These are phyloP conservation scores for Cirrhinus mrigala DNA, from an alignment of 2,797 vertebrate genomes.

Conservation along the genomic window DNA sequence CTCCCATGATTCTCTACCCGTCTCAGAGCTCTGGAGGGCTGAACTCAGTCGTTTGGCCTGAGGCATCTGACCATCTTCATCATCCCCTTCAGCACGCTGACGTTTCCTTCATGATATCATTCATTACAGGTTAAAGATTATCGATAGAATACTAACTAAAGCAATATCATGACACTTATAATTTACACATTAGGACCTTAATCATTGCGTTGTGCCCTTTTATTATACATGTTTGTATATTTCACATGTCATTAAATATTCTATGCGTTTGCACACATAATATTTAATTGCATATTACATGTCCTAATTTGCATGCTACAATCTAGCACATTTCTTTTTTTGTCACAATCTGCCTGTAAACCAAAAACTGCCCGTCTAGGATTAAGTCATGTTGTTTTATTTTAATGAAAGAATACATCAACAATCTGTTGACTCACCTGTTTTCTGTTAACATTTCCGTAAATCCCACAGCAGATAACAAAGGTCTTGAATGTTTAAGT, in stretches of 20 bases:
- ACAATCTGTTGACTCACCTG: constrained; percentile 66
- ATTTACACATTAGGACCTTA: background rate
- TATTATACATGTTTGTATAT: background rate
- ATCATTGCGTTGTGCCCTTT: background rate
- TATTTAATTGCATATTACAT: background rate
- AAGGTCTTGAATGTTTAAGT: background rate
- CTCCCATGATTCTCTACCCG: constrained; percentile 79
- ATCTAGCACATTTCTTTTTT: background rate
- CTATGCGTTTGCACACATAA: background rate
- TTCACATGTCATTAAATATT: background rate
- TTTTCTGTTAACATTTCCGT: constrained; percentile 79
- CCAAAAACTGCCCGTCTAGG: background rate
- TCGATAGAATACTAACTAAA: background rate
- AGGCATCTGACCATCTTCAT: constrained; percentile 84
- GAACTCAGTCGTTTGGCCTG: constrained; percentile 87
- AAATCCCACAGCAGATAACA: background rate
- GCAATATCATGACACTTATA: background rate
- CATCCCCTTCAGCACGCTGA: constrained; percentile 84
- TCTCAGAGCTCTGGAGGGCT: constrained; percentile 74
- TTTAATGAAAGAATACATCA: background rate
- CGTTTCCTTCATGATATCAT: constrained; percentile 81
- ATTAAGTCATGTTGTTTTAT: background rate
- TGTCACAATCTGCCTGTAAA: background rate
- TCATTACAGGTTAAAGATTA: background rate
- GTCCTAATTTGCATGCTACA: background rate